Evolutionary conservation across 1,140 invertebrate genomes (phyloP).

Genomic region (Rhopalosiphum padi): DNA sequence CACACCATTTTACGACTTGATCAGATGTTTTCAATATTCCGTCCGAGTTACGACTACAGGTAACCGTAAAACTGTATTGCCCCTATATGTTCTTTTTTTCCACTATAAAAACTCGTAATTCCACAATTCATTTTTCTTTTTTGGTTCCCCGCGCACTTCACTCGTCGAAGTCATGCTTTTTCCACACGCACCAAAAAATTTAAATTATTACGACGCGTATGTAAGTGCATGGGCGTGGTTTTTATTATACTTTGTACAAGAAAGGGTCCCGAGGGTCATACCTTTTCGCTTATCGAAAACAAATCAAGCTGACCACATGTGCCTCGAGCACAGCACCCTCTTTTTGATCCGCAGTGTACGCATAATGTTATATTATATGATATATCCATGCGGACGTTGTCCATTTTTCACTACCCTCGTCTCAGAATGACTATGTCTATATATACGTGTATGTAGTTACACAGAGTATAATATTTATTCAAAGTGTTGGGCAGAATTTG

Average conservation of each 20-base stretch:
- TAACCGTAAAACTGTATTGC: slow-evolving; percentile 51
- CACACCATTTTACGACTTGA: slow-evolving; percentile 52
- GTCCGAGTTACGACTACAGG: slow-evolving; percentile 53
- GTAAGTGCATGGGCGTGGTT: slow-evolving; percentile 40
- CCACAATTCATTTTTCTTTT: slow-evolving; percentile 46
- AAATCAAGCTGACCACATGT: slow-evolving; percentile 58
- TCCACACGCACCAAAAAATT: slow-evolving; percentile 15
- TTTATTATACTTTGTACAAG: slow-evolving; percentile 44
- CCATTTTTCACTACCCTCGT: slow-evolving; percentile 20
- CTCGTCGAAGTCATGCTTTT: slow-evolving; percentile 3
- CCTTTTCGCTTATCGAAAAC: slow-evolving; percentile 58
- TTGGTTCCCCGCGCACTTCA: not conserved
- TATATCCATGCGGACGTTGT: slow-evolving; percentile 30
- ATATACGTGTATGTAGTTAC: not conserved
- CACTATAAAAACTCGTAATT: slow-evolving; percentile 50
- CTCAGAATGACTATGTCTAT: not conserved
- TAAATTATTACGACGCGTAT: slow-evolving; percentile 52
- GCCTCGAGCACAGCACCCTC: slow-evolving; percentile 46
- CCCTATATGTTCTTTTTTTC: not conserved
- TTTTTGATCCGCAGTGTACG: slow-evolving; percentile 41
- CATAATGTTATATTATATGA: slow-evolving; percentile 44
- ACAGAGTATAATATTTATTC: not conserved
- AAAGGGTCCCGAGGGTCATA: slow-evolving; percentile 54
- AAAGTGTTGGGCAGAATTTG: slow-evolving; percentile 5
- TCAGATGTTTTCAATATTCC: slow-evolving; percentile 56